Conservation (phyloP, 35 echinoderm and acorn worm genomes). For the Ophiothrix spiculata region DNA sequence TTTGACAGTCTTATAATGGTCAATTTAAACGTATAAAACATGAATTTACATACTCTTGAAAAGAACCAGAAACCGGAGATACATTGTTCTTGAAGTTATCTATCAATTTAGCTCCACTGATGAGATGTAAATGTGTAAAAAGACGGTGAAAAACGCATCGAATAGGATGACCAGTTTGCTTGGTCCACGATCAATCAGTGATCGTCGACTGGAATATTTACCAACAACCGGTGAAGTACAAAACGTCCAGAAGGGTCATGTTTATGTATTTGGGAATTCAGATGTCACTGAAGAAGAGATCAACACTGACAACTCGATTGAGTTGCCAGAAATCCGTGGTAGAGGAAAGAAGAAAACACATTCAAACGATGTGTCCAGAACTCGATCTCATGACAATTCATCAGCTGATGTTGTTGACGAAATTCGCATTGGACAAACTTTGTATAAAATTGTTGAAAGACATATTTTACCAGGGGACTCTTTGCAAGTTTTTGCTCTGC, state of each 20-base stretch:
- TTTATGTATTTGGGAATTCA: slow-evolving; percentile 71
- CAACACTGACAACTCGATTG: slow-evolving; percentile 33
- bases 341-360: slow-evolving; percentile 34
- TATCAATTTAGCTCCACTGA: neutral
- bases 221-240: slow-evolving; percentile 59
- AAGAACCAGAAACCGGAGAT: no score
- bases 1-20: no score
- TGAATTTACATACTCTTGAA: no score
- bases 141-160: neutral
- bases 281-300: slow-evolving; percentile 65
- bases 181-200: no score
- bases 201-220: slow-evolving; percentile 19
- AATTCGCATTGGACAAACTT: neutral
- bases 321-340: slow-evolving; percentile 50
- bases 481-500: slow-evolving; percentile 52
- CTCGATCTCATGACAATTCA: no score
- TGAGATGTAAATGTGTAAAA: neutral
- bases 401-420: neutral
- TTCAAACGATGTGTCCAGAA: neutral
- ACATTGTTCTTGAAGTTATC: no score
- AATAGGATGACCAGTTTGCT: neutral
- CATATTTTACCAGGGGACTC: slow-evolving; percentile 40
- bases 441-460: slow-evolving; percentile 35
- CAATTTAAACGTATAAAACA: no score
- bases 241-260: slow-evolving; percentile 59